Evolutionary conservation across 2,888 invertebrate genomes (phyloP).

Genomic region (Heteromyza rotundicornis): DNA sequence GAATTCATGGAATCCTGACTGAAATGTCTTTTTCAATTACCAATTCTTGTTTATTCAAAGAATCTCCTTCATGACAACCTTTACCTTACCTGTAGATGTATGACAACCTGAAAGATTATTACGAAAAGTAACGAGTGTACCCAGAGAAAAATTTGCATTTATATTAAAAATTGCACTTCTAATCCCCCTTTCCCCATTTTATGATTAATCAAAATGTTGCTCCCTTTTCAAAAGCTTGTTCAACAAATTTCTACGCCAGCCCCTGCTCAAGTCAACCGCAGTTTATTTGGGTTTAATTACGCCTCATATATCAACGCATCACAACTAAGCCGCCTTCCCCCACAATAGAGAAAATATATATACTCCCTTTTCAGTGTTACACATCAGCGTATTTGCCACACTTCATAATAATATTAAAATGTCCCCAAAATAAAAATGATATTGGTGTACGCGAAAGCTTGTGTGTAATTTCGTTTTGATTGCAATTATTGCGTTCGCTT

Average conservation of each 20-base stretch:
- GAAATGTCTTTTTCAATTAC: too few relatives aligned
- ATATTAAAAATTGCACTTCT: conserved; percentile 46
- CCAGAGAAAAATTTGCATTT: conserved; percentile 54
- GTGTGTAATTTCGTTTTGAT: conserved; percentile 58
- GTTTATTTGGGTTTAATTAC: conserved; percentile 58
- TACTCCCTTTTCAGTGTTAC: neutral
- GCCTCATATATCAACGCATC: conserved; percentile 58
- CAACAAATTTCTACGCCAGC: neutral
- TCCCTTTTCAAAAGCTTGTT: too few relatives aligned
- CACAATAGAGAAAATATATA: too few relatives aligned
- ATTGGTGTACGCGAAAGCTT: neutral
- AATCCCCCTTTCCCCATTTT: neutral
- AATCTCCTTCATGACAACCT: too few relatives aligned
- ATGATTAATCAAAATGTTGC: neutral
- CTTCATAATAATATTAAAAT: conserved; percentile 18
- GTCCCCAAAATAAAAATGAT: conserved; percentile 6
- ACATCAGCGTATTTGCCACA: conserved; percentile 13
- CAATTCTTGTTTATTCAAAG: too few relatives aligned
- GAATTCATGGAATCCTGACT: too few relatives aligned
- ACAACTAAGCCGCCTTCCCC: conserved; percentile 19
- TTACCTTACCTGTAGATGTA: too few relatives aligned
- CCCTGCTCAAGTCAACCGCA: conserved; percentile 40
- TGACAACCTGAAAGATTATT: too few relatives aligned
- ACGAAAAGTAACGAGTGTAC: too few relatives aligned
- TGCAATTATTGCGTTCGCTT: conserved; percentile 48